Evolutionary conservation across 2,797 vertebrate genomes (phyloP).

Genomic region (Anniella stebbinsi): DNA sequence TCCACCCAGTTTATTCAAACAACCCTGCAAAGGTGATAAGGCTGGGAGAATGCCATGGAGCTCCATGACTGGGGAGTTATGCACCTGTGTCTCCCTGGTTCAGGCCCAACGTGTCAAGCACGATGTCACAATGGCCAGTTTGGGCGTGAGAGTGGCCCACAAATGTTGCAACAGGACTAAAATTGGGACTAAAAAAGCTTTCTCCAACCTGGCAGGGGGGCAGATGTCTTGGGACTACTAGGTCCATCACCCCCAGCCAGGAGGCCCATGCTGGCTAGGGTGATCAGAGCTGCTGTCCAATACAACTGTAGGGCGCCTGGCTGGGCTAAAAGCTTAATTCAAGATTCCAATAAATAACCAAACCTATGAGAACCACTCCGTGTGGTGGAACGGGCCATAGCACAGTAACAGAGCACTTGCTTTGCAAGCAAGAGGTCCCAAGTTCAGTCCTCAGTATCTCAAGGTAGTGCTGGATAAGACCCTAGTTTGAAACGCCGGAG

Average conservation of each 20-base stretch:
- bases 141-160: background rate
- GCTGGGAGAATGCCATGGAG: background rate
- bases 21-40: background rate
- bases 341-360: background rate
- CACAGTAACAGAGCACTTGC: background rate
- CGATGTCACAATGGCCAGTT: too few relatives aligned
- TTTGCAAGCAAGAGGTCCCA: background rate
- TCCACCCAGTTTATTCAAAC: background rate
- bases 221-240: too few relatives aligned
- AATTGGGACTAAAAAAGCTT: background rate
- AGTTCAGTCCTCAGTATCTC: background rate
- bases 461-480: background rate
- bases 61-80: background rate
- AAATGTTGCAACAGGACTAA: background rate
- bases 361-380: background rate
- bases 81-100: background rate
- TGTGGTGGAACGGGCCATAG: background rate
- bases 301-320: too few relatives aligned
- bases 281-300: too few relatives aligned
- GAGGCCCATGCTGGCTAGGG: too few relatives aligned
- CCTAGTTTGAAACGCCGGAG: too few relatives aligned
- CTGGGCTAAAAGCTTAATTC: background rate
- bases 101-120: background rate
- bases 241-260: too few relatives aligned
- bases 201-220: too few relatives aligned